Base-by-base conservation (phyloP, 2,888 invertebrate species). In the Ligdia adustata region DNA sequence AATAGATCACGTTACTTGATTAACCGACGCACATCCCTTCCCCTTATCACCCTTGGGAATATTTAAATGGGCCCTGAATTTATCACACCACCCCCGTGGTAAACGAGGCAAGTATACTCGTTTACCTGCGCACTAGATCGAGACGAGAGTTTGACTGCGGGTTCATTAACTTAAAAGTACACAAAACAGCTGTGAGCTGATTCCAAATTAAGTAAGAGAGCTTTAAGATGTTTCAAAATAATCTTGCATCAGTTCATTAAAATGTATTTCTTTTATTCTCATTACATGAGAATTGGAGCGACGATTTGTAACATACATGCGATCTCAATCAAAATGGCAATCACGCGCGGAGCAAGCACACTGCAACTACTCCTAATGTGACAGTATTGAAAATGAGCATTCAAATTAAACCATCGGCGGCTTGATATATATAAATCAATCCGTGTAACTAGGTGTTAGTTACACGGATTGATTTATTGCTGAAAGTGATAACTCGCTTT, bases 1-100 rank as follows among this genome's bases (percentile, higher is more conserved):
- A 89, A 89, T 86, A 87, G 88, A 87, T 89, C 88, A 85, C 86
- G 88, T 88, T 88, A 89, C 89, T 88, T 89, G 88, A 89, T 89
- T 89, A 89, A 88, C 87, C 85, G 81, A 79, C 74, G 75, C 80
- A 76, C 83, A 87, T 84, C 85, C 85, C 85, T 81, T 73, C 84
- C 82, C 86, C 80, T 87, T 85, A 85, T 82, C 86, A 82, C 87
- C 86, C 85, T 66, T 79, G 87, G 87, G 88, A 86, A 89, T 88
- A 87, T 88, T 89, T 88, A 88, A 88, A 87, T 85, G 85, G 83
- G 84, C 72, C 79, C 79, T 78, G 86, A 86, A 86, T 87, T 85
- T 81, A 88, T 87, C 87, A 85, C 86, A 82, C 79, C 83, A 72
- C 82, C 83, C 60, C 67, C 69, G 72, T 76, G 73, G 76, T 75